Evolutionary conservation across 64 coral and sea anemone genomes (phyloP).

Genomic region (Porites australiensis): DNA sequence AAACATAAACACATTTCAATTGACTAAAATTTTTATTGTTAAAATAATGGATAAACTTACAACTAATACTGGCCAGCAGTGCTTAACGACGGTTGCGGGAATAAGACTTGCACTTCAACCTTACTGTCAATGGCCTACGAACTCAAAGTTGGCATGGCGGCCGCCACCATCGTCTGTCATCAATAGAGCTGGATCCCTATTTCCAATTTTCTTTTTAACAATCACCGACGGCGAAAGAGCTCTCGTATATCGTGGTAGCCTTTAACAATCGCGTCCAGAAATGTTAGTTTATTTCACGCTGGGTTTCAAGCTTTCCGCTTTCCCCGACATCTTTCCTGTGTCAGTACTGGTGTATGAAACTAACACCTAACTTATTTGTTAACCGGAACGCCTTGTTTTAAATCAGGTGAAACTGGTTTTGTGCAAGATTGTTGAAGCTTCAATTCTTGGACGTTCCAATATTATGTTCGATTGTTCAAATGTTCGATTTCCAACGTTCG

Average conservation of each 20-base stretch:
- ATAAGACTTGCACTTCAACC: constrained; percentile 8
- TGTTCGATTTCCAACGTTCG: neutral
- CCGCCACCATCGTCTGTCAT: too few species aligned
- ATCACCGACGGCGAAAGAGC: too few species aligned
- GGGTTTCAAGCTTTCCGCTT: neutral
- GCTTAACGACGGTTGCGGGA: neutral
- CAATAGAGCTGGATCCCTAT: too few species aligned
- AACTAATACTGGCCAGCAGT: neutral
- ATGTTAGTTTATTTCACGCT: neutral
- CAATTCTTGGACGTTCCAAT: neutral
- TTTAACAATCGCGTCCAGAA: too few species aligned
- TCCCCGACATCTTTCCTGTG: neutral
- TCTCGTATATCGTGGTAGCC: too few species aligned
- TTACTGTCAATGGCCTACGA: too few species aligned
- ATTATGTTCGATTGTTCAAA: neutral
- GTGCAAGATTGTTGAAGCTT: neutral
- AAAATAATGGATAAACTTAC: too few species aligned
- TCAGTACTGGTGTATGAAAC: neutral
- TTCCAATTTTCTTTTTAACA: too few species aligned
- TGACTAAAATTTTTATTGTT: neutral
- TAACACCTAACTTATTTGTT: neutral
- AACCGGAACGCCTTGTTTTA: neutral
- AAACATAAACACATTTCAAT: neutral
- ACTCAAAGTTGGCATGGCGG: too few species aligned
- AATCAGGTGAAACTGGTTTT: neutral